A percentile compares a stretch with the other conserved stretches of the same genome.
phyloP scores from a whole-genome alignment of 2,113 vertebrate species.

The Ammodytes marinus region DNA sequence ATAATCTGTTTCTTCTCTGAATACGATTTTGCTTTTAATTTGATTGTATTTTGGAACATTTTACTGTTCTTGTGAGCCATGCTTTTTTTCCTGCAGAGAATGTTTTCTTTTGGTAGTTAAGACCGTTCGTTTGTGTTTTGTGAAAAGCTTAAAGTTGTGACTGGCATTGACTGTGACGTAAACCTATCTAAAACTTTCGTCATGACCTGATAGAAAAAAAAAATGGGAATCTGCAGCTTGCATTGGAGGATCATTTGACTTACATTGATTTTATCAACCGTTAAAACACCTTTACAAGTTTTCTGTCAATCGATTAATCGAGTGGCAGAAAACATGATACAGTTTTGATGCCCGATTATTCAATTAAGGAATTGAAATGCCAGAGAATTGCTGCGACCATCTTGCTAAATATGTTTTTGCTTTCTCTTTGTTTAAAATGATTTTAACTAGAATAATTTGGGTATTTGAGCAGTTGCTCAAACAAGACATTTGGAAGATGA shows the following conservation, averaged over 20 bases:
- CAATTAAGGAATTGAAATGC: neutral
- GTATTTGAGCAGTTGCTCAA: neutral
- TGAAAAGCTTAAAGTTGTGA: slow-evolving; percentile 48
- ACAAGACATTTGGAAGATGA: neutral
- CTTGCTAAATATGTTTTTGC: neutral
- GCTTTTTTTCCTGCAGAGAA: neutral
- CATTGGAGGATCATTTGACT: neutral
- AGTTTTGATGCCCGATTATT: neutral
- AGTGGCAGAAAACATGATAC: no score
- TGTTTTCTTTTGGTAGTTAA: neutral
- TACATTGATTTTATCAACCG: neutral
- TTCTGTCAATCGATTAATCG: no score
- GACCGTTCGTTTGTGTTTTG: slow-evolving; percentile 14
- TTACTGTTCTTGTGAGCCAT: neutral
- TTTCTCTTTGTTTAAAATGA: neutral
- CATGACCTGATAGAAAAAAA: slow-evolving; percentile 2
- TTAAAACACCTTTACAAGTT: neutral
- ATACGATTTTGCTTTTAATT: neutral
- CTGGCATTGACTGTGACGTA: slow-evolving; percentile 43
- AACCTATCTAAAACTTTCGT: slow-evolving; percentile 33
- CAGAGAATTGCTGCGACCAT: neutral
- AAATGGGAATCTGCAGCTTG: neutral
- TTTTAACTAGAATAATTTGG: neutral
- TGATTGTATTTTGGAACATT: neutral
- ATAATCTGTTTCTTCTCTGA: neutral